Evolutionary conservation across 2,113 vertebrate species (phyloP), one percentile per base, ranked within the genome.

Genomic region (Sprattus sprattus): DNA sequence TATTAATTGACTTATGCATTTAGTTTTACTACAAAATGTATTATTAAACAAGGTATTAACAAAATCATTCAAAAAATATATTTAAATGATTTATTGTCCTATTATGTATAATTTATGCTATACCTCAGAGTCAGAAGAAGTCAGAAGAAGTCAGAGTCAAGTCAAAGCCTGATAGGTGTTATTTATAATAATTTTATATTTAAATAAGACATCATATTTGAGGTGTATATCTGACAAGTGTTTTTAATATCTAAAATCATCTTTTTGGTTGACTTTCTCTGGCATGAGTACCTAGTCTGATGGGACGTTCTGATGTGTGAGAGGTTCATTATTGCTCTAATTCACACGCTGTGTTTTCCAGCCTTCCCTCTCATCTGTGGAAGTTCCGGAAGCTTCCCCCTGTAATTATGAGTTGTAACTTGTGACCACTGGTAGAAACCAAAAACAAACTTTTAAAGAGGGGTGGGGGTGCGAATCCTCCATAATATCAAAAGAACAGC

Each of bases 401-500:
- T 87, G 86, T 83, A 89, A 92, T 92, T 92, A 92, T 86, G 89
- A 86, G 86, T 90, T 83, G 60, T 83, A 91, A 83, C 89, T 84
- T 32, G 71, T 32, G 71, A 78, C 71, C 71, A 78, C 71, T 78
- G 71, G 32, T 39, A 32, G 82, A 82, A n/a, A 52, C 52, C 86
- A 88, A 85, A 93, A 92, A 91, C 91, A 93, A 92, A 91, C 90
- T 89, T 88, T 87, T 86, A 6, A 85, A 89, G 75, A 83, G 84
- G 87, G 85, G 54, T 11, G 9, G 67, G 25, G 67, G 67, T 75
- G 25, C 32, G 16, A 16, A 39, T 92, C 93, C 87, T 87, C 89
- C 87, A 89, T 91, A 89, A 87, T 87, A 90, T 86, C 89, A 89
- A 88, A 87, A 89, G 85, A 90, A 93, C 89, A 92, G 91, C 91